Conservation (phyloP, 2,888 invertebrate genomes). For the Brenthis ino region DNA sequence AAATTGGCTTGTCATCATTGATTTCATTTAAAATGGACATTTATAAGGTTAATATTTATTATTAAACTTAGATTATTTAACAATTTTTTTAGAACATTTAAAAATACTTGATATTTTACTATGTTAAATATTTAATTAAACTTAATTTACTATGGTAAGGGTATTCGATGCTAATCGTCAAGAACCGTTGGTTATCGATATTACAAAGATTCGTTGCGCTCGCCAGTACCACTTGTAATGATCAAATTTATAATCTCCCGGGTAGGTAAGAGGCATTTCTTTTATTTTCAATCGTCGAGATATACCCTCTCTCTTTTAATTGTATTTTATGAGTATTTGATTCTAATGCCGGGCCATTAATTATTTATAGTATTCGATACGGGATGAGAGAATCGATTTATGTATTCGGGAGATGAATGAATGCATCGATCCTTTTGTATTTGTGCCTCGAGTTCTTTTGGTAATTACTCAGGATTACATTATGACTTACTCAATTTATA, state of each 20-base stretch:
- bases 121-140: constrained; percentile 3
- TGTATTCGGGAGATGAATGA: constrained; percentile 57
- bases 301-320: constrained; percentile 79
- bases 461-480: constrained; percentile 35
- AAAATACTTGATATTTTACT: background rate
- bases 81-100: background rate
- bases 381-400: constrained; percentile 76
- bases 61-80: background rate
- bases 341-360: constrained; percentile 81
- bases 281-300: constrained; percentile 75
- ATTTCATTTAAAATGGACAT: too few species aligned
- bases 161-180: constrained; percentile 40
- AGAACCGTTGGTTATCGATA: constrained; percentile 72
- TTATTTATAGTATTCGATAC: constrained; percentile 81
- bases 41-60: too few species aligned
- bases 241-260: constrained; percentile 79
- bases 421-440: constrained; percentile 56
- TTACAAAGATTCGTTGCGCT: constrained; percentile 73
- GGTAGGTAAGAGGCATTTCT: constrained; percentile 75
- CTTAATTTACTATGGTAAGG: background rate
- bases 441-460: constrained; percentile 40
- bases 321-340: constrained; percentile 83
- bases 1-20: too few species aligned
- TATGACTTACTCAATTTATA: constrained; percentile 32
- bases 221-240: constrained; percentile 76